Evolutionary conservation across 2,113 vertebrate genomes (phyloP).

Genomic region (Rhinolophus sinicus): DNA sequence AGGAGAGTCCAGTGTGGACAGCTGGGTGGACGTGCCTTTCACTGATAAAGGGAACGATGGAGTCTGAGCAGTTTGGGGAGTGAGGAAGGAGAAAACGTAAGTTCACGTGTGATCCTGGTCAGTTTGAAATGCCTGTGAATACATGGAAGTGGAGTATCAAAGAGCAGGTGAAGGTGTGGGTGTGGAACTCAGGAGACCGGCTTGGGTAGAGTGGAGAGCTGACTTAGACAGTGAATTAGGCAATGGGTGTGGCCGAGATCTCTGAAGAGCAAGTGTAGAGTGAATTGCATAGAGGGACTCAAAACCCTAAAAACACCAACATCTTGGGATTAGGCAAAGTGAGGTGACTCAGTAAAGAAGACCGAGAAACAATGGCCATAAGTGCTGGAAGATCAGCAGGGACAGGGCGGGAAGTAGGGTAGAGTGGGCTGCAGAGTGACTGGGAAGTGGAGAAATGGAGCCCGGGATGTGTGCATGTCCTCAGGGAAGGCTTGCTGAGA

Average conservation of each 20-base stretch:
- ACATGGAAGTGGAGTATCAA: too few species aligned
- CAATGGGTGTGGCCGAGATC: accelerated
- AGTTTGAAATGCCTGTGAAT: not conserved
- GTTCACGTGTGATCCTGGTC: not conserved
- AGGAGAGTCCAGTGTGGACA: not conserved
- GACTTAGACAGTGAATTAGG: not conserved
- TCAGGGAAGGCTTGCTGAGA: too few species aligned
- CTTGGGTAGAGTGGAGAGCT: accelerated
- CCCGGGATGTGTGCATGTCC: too few species aligned
- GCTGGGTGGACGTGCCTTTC: not conserved
- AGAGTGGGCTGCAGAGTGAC: accelerated
- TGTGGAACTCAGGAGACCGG: not conserved
- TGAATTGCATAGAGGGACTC: not conserved
- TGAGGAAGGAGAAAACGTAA: not conserved
- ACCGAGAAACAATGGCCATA: not conserved
- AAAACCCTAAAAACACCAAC: not conserved
- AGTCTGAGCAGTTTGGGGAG: not conserved
- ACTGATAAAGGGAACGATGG: too few species aligned
- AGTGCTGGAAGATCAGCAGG: not conserved
- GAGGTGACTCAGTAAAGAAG: not conserved
- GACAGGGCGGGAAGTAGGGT: accelerated
- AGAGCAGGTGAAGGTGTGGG: accelerated
- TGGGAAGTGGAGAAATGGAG: not conserved
- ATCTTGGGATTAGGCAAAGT: not conserved
- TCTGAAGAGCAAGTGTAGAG: too few species aligned